These are phyloP conservation scores for Porites lutea DNA, from an alignment of 64 coral and sea anemone species.

Conservation along the genomic window DNA sequence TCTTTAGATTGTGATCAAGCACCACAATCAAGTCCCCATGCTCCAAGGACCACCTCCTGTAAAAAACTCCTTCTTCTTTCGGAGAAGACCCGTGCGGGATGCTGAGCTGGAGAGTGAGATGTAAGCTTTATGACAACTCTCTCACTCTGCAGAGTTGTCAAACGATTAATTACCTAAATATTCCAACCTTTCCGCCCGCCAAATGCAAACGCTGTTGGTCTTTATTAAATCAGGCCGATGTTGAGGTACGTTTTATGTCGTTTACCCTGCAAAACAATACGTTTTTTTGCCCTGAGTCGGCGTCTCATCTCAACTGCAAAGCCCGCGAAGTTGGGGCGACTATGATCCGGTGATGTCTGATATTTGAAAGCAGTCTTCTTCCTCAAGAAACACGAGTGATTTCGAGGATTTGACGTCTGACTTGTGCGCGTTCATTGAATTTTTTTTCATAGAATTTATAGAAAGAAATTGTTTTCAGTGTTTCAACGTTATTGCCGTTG, in stretches of 20 bases:
- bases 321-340: too few species aligned
- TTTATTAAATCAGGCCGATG: neutral
- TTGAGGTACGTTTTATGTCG: neutral
- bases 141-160: neutral
- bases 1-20: conserved; percentile 85
- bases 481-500: neutral
- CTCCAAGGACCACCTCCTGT: conserved; percentile 93
- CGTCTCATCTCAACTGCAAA: too few species aligned
- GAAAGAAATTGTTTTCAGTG: neutral
- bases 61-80: conserved; percentile 96
- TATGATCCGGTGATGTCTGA: neutral
- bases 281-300: neutral
- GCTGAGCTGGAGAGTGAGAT: conserved; percentile 98
- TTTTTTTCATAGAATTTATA: too few species aligned
- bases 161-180: neutral
- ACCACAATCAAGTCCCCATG: conserved; percentile 99
- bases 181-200: neutral
- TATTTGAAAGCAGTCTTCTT: neutral
- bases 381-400: neutral
- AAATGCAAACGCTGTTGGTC: neutral
- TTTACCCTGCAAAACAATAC: neutral
- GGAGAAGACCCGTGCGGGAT: conserved; percentile 77
- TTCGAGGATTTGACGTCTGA: too few species aligned
- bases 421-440: neutral
- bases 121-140: neutral